Evolutionary conservation across 2,888 invertebrate species (phyloP), one percentile per base, ranked within the genome.

Genomic region (Acleris laterana): DNA sequence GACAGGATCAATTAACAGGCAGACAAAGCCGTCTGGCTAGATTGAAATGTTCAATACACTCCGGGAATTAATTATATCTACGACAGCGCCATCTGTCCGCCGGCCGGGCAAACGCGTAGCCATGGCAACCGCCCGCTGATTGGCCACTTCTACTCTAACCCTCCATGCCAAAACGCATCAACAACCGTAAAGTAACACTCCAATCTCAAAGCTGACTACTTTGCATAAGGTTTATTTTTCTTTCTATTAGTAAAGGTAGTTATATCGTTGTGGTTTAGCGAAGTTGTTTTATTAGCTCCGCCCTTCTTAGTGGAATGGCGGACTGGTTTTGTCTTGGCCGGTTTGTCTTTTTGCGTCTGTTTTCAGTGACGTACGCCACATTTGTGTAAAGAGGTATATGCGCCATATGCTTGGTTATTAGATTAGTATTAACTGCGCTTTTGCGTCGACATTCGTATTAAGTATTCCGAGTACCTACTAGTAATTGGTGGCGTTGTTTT

Each of bases 301-400:
- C 92, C 91, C 88, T 85, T 80, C 85, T 77, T 76, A 78, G 82
- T 73, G 85, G 84, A 87, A 91, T 91, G 91, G 91, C 92, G 89
- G 90, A 82, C 82, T 71, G 80, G 79, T 74, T 74, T 76, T 77
- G 78, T 82, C 83, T 84, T 82, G 78, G 76, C 77, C 71, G 75
- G 75, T 71, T 77, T 79, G 87, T 85, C 89, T 89, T 90, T 89
- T 88, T 83, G 76, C 81, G 83, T 81, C 70, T 70, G 77, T 85
- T 83, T 75, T 74, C 74, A 79, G 77, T 77, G 77, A 46, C 77
- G 73, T 74, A 70, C 63, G 68, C 60, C 68, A 74, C 66, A 70
- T 69, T 70, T 61, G 70, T 73, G 70, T 61, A 55, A 53, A 63
- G 50, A 25, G 28, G 56, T 56, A 44, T 44, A 46, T n/a, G 7